Evolutionary conservation across 1,140 invertebrate species (phyloP).

Genomic region (Steinernema feltiae): DNA sequence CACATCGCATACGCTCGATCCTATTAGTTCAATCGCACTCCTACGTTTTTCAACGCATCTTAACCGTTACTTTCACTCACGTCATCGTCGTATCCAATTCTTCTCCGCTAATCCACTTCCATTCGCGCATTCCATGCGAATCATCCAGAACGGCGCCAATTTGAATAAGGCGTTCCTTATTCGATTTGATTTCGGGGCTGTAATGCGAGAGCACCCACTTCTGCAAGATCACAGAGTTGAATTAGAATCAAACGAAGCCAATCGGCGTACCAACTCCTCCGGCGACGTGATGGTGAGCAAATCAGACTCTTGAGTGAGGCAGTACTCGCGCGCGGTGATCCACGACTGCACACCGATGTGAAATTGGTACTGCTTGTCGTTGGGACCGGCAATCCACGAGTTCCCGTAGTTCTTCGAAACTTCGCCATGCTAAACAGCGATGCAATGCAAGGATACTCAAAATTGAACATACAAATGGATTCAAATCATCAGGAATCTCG

Average conservation of each 20-base stretch:
- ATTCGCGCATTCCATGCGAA: slow-evolving; percentile 8
- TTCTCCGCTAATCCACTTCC: neutral
- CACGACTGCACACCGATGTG: slow-evolving; percentile 4
- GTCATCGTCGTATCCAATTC: neutral
- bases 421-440: neutral
- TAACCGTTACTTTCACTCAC: no score
- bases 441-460: neutral
- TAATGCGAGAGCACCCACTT: neutral
- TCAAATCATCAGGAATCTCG: neutral
- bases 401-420: neutral
- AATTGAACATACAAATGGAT: neutral
- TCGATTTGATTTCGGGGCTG: neutral
- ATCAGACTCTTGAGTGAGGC: neutral
- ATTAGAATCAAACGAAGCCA: neutral
- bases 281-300: neutral
- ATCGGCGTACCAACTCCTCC: neutral
- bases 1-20: no score
- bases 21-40: no score
- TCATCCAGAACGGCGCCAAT: neutral
- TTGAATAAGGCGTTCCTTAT: neutral
- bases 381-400: neutral
- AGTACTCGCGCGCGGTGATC: slow-evolving; percentile 7
- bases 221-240: neutral
- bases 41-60: no score
- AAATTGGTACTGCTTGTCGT: slow-evolving; percentile 5